Conservation (phyloP, 1,140 invertebrate genomes). For the Delia radicum region DNA sequence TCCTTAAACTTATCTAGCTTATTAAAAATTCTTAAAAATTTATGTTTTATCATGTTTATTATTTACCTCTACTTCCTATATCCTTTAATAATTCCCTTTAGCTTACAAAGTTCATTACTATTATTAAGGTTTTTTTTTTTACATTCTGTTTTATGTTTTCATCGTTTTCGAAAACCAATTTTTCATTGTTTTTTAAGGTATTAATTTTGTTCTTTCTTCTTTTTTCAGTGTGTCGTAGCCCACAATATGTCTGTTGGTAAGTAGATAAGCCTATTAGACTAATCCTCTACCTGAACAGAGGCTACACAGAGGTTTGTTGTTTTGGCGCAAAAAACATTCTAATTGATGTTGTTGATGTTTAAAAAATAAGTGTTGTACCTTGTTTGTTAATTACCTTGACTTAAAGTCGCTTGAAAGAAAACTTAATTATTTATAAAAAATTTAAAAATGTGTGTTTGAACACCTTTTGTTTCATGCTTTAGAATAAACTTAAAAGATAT, state of each 20-base stretch:
- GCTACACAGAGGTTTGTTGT: not conserved
- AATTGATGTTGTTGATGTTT: no score
- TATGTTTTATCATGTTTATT: no score
- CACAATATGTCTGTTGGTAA: not conserved
- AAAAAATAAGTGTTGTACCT: no score
- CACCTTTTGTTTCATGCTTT: no score
- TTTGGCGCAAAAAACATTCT: no score
- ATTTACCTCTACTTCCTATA: no score
- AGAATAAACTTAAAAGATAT: no score
- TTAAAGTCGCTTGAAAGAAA: not conserved
- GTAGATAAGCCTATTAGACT: slow-evolving; percentile 1
- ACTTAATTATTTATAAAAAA: no score
- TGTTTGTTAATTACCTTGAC: not conserved
- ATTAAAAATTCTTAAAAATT: no score
- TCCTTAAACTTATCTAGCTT: no score
- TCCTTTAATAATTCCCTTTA: no score
- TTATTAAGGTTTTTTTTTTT: not conserved
- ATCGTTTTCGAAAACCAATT: not conserved
- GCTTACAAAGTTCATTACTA: not conserved
- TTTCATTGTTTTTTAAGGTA: not conserved
- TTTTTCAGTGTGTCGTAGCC: not conserved
- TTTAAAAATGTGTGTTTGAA: no score
- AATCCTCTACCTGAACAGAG: not conserved
- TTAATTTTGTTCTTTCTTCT: not conserved
- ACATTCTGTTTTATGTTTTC: not conserved